Evolutionary conservation across 2,113 vertebrate species (phyloP), one percentile per base, ranked within the genome.

Genomic region (Scomber colias): DNA sequence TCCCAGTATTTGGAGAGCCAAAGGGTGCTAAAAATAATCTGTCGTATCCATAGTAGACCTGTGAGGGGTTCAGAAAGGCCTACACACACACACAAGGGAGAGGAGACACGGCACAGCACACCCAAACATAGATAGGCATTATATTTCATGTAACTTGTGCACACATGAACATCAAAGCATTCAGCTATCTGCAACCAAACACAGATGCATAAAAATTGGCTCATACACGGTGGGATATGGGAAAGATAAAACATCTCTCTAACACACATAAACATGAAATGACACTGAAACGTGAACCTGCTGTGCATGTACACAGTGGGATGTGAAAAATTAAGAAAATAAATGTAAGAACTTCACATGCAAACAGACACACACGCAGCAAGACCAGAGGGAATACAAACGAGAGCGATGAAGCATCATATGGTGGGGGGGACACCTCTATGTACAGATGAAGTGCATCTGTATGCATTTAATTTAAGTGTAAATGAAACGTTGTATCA

Each of bases 141-240:
- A 57, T 61, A 62, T 77, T 82, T 71, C 51, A 62, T 56, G 60
- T 68, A 66, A 75, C 4, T 49, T 2, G 0, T 54, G 48, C 65
- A 81, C 72, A 27, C 40, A 71, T 64, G 79, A 79, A 74, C 75
- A 86, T 91, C 82, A 88, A 88, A 88, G 76, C 24, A 16, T 30
- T 19, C 15, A 6, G 4, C 51, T 1, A 45, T 73, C 75, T 73
- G 60, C 12, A 75, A 74, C 54, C 65, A 59, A 82, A 75, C 30
- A 61, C 50, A 59, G 48, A 78, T 64, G 59, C 71, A 77, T 69
- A 77, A 79, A 80, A 85, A 85, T 61, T 57, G 65, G 61, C 68
- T 63, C 46, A 61, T 50, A 66, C 65, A 21, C 40, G 13, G 51
- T 45, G 55, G 61, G 62, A 78, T 70, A 50, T 44, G 15, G 16